phyloP scores from a whole-genome alignment of 2,113 vertebrate genomes.

The Campylorhamphus procurvoides region DNA sequence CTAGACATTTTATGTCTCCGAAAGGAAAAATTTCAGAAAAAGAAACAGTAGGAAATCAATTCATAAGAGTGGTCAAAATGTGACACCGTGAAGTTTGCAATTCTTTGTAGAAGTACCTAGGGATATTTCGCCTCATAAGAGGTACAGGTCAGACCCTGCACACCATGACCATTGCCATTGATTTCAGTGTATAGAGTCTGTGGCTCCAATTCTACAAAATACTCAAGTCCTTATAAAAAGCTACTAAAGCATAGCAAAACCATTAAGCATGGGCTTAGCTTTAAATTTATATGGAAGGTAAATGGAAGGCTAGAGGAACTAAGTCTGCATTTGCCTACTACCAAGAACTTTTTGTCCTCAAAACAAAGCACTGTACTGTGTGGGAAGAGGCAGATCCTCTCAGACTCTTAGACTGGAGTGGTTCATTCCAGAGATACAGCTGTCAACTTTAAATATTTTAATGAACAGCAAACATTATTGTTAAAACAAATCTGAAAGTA shows the following conservation, averaged over 20 bases:
- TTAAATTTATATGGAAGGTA: background rate
- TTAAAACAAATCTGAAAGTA: background rate
- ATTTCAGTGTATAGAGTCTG: background rate
- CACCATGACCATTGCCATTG: conserved; percentile 2
- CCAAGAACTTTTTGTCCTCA: background rate
- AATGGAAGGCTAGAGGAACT: background rate
- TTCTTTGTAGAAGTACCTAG: conserved; percentile 42
- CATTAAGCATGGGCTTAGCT: background rate
- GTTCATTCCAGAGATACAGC: background rate
- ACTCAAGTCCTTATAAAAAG: background rate
- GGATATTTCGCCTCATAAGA: background rate
- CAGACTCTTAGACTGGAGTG: background rate
- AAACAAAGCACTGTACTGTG: background rate
- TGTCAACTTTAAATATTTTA: background rate
- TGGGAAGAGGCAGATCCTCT: background rate
- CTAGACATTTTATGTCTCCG: background rate
- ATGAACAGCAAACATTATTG: background rate
- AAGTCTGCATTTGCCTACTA: background rate
- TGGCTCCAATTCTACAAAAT: background rate
- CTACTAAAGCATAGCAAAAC: background rate
- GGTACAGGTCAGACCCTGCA: conserved; percentile 21
- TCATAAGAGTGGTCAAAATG: conserved; percentile 20
- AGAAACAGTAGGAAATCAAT: conserved; percentile 40
- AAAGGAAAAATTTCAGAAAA: conserved; percentile 22
- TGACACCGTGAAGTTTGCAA: conserved; percentile 17